A percentile compares a stretch with the other conserved stretches of the same genome.
phyloP scores from a whole-genome alignment of 2,888 invertebrate species.

The Mesorhabditis spiculigera region DNA sequence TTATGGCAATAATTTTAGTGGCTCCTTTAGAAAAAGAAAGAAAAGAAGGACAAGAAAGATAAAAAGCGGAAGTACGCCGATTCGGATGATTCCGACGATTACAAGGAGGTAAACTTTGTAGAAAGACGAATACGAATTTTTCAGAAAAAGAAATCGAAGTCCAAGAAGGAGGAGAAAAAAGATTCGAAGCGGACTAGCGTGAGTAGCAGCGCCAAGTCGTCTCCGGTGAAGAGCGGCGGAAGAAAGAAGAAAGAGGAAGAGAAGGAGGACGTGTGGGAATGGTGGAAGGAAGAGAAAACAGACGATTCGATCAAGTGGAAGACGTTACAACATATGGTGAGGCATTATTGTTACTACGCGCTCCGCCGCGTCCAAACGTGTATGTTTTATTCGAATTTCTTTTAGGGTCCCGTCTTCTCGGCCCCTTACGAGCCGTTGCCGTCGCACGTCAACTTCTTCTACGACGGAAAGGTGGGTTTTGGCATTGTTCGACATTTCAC shows the following conservation, averaged over 20 bases:
- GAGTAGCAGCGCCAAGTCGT: not conserved
- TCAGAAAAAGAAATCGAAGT: conserved; percentile 10
- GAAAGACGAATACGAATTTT: conserved; percentile 3
- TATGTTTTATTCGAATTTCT: conserved; percentile 84
- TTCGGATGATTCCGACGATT: conserved; percentile 14
- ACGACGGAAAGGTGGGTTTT: conserved; percentile 70
- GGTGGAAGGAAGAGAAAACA: conserved; percentile 92
- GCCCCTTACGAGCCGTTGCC: conserved; percentile 88
- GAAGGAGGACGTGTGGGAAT: conserved; percentile 60
- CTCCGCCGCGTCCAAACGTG: too few species aligned
- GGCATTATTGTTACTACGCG: too few species aligned
- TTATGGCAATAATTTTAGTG: conserved; percentile 9
- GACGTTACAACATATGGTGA: conserved; percentile 10
- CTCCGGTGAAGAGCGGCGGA: conserved; percentile 9
- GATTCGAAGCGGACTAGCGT: conserved; percentile 49
- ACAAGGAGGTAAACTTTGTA: conserved; percentile 10
- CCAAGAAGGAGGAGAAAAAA: conserved; percentile 35
- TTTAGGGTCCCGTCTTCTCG: conserved; percentile 96
- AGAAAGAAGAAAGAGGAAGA: conserved; percentile 58
- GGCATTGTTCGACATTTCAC: conserved; percentile 6
- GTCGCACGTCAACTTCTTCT: conserved; percentile 80
- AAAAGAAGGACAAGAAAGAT: conserved; percentile 37
- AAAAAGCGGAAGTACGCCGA: conserved; percentile 14
- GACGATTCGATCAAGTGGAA: conserved; percentile 8
- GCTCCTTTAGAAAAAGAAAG: conserved; percentile 30